Conservation (phyloP, 2,888 invertebrate genomes). For the Oligia latruncula region DNA sequence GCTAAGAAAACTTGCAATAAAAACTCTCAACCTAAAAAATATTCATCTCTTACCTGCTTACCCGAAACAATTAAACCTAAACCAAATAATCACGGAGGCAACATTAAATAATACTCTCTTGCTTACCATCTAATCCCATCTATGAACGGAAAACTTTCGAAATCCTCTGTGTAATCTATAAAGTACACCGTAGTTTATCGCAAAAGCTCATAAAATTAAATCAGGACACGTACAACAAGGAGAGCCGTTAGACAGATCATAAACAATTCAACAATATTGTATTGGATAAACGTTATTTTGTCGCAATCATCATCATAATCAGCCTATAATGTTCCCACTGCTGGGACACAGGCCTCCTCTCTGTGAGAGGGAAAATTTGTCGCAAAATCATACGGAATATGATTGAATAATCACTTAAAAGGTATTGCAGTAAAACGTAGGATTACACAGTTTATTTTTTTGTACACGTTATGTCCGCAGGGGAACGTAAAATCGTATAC, state of each 20-base stretch:
- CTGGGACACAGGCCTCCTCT: too few species aligned
- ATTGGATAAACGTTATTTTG: conserved; percentile 21
- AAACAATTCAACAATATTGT: conserved; percentile 14
- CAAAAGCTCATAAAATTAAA: conserved; percentile 62
- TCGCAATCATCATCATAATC: too few species aligned
- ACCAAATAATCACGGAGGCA: conserved; percentile 3
- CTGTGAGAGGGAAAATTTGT: too few species aligned
- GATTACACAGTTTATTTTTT: neutral
- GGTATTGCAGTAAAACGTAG: neutral
- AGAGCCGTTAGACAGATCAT: conserved; percentile 36
- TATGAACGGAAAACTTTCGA: conserved; percentile 49
- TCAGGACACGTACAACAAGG: conserved; percentile 53
- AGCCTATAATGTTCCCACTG: too few species aligned
- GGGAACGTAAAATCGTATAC: too few species aligned
- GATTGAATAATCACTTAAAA: conserved; percentile 4
- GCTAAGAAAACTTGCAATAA: neutral
- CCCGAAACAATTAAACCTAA: neutral
- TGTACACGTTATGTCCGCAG: neutral
- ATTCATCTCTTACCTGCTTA: neutral
- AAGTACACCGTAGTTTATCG: conserved; percentile 33
- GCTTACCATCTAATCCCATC: conserved; percentile 43
- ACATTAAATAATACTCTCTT: conserved; percentile 24
- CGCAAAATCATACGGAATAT: neutral
- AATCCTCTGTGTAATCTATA: conserved; percentile 55
- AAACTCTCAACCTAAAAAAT: neutral